These are phyloP conservation scores for Sphaeridia pumilis DNA, from an alignment of 2,888 invertebrate species.

Conservation along the genomic window DNA sequence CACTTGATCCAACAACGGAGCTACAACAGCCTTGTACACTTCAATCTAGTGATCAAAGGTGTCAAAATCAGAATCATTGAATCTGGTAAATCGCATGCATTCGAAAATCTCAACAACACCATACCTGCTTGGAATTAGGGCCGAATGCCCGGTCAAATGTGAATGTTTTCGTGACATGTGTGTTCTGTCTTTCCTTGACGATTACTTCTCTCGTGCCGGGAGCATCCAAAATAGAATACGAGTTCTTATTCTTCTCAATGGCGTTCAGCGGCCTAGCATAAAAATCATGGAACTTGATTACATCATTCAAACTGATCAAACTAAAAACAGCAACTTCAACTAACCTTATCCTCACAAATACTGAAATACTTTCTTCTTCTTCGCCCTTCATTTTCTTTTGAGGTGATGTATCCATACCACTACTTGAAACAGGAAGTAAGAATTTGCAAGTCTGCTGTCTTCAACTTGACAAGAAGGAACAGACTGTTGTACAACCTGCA, in stretches of 20 bases:
- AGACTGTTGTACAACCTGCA: too few species aligned
- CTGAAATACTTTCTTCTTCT: constrained; percentile 70
- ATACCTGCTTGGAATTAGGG: constrained; percentile 63
- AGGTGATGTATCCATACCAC: too few species aligned
- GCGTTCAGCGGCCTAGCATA: constrained; percentile 73
- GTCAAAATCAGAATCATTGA: too few species aligned
- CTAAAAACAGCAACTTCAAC: constrained; percentile 23
- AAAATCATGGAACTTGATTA: too few species aligned
- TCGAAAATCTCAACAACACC: too few species aligned
- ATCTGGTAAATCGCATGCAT: too few species aligned
- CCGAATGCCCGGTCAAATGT: constrained; percentile 78
- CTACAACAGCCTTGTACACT: constrained; percentile 76
- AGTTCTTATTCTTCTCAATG: constrained; percentile 56
- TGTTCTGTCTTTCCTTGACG: constrained; percentile 48
- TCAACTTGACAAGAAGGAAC: too few species aligned
- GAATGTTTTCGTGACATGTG: constrained; percentile 58
- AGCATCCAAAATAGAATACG: constrained; percentile 54
- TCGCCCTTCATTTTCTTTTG: constrained; percentile 13
- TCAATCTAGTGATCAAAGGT: constrained; percentile 51
- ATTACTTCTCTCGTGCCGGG: constrained; percentile 53
- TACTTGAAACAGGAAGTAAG: too few species aligned
- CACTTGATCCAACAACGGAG: constrained; percentile 81
- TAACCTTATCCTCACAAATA: constrained; percentile 75
- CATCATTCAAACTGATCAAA: constrained; percentile 4
- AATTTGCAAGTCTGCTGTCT: too few species aligned